Percentiles rank a stretch among this genome's conserved stretches.
Conservation (phyloP, 92 coral and sea anemone species). For the Plumapathes pennacea region DNA sequence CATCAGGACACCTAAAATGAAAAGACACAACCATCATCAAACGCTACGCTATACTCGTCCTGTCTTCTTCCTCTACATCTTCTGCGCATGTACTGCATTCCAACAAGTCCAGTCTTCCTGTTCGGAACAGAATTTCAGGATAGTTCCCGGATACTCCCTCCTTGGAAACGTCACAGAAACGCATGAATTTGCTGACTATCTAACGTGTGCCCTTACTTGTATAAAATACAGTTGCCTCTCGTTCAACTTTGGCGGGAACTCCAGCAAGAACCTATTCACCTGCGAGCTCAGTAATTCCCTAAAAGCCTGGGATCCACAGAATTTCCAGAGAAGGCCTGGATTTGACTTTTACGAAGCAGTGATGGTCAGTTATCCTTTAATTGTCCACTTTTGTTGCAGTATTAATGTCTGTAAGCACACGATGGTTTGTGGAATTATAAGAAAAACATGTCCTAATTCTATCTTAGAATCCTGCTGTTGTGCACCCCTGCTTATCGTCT, state of each 20-base stretch:
- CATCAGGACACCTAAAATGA: too few relatives aligned
- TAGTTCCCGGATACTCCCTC: not conserved
- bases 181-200: not conserved
- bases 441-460: not conserved
- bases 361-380: not conserved
- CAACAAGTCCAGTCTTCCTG: too few relatives aligned
- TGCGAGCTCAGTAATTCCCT: constrained; percentile 7
- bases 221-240: not conserved
- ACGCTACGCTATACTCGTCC: too few relatives aligned
- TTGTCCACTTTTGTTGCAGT: too few relatives aligned
- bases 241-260: not conserved
- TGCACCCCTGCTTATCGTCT: not conserved
- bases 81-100: too few relatives aligned
- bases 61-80: too few relatives aligned
- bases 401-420: too few relatives aligned
- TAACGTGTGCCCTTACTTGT: constrained; percentile 4
- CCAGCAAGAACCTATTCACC: not conserved
- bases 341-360: constrained; percentile 4
- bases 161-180: constrained; percentile 1
- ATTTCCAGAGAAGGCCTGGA: not conserved
- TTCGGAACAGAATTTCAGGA: too few relatives aligned
- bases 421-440: too few relatives aligned
- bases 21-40: too few relatives aligned
- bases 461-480: not conserved
- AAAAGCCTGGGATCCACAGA: not conserved